Evolutionary conservation across 2,113 vertebrate species (phyloP).

Genomic region (human (Homo sapiens)): DNA sequence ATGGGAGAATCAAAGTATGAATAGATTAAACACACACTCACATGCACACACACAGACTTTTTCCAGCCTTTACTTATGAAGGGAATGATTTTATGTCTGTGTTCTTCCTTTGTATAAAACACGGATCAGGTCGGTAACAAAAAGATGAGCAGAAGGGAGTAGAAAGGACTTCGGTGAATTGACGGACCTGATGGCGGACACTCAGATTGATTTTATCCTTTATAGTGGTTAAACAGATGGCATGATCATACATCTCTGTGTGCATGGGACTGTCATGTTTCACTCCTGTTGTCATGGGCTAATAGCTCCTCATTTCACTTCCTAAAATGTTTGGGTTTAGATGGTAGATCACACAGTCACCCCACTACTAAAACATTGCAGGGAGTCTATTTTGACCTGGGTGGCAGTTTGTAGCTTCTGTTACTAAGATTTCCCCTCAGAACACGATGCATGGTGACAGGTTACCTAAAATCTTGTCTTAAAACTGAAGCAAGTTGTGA

Average conservation of each 20-base stretch:
- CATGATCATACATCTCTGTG: not conserved
- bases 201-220: not conserved
- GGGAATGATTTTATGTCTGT: not conserved
- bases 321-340: not conserved
- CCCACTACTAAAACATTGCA: not conserved
- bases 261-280: not conserved
- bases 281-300: not conserved
- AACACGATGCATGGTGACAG: not conserved
- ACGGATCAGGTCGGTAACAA: not conserved
- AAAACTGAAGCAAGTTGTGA: not conserved
- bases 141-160: not conserved
- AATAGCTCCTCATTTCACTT: not conserved
- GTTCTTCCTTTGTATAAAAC: not conserved
- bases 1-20: not conserved
- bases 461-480: not conserved
- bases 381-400: not conserved
- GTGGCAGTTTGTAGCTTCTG: not conserved
- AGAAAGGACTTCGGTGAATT: not conserved
- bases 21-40: not conserved
- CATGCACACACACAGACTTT: not conserved
- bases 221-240: not conserved
- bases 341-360: not conserved
- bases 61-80: not conserved
- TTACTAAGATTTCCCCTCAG: not conserved
- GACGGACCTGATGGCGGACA: not conserved